Evolutionary conservation across 2,797 vertebrate species (phyloP), one percentile per base, ranked within the genome.

Genomic region (Distichodus sexfasciatus): DNA sequence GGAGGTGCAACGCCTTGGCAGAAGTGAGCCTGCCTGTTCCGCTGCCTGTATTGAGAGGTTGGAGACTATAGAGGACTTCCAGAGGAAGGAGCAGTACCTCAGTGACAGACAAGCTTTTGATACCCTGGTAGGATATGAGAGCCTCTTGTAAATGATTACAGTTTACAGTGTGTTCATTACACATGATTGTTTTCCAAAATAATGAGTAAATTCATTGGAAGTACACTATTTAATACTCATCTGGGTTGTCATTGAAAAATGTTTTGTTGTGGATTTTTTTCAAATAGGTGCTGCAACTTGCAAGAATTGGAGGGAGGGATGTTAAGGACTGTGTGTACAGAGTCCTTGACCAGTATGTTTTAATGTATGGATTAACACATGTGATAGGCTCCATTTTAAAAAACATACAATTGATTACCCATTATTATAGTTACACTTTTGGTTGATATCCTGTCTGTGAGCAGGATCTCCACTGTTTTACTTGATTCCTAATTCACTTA

Each of bases 21-120:
- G 51, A 33, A 54, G 51, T 54, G 51, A 54, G 51, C 48, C 48
- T 6, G 48, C 48, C 48, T 28, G 26, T 29, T 51, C 48, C 26
- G 0, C 24, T 8, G 17, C 48, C 3, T 3, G 15, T n/a, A 51
- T 29, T n/a, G 29, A 28, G 26, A 53, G 12, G 6, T 31, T 53
- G 26, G 26, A 53, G 24, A n/a, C 14, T 29, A 15, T 31, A 8
- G 26, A 53, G 5, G 50, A 53, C 17, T 53, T 53, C 14, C 14
- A 53, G 50, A 29, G 50, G 17, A n/a, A 51, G 47, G 12, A 51
- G 24, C 6, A 43, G 17, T 43, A 15, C 40, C 40, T 43, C 40
- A 43, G 4, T 1, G 21, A 24, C 21, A 50, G 1, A 4, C 19
- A 50, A 50, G 47, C 47, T 26, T 50, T 50, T 50, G 47, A 50